A percentile compares a stretch with the other conserved stretches of the same genome.
phyloP scores from a whole-genome alignment of 2,113 vertebrate genomes.

The Natator depressus region DNA sequence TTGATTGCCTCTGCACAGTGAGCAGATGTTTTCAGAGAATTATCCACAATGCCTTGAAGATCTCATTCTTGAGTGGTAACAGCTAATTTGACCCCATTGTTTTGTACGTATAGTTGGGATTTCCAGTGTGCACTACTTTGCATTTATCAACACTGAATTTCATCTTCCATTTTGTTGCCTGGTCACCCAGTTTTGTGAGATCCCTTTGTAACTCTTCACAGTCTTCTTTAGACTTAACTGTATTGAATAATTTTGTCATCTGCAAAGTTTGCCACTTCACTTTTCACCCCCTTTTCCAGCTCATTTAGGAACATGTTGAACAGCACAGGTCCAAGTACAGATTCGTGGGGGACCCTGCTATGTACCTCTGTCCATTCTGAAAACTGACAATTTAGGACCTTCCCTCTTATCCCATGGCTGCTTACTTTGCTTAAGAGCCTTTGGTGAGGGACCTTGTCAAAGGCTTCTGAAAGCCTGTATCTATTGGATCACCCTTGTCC shows the following conservation, averaged over 20 bases:
- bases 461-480: not conserved
- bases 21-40: too few relatives aligned
- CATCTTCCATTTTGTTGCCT: too few relatives aligned
- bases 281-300: not conserved
- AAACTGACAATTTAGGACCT: not conserved
- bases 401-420: not conserved
- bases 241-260: not conserved
- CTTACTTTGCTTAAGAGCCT: not conserved
- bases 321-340: not conserved
- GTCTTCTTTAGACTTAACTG: not conserved
- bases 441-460: not conserved
- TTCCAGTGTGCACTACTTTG: too few relatives aligned
- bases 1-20: too few relatives aligned
- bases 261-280: not conserved
- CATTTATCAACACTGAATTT: too few relatives aligned
- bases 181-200: too few relatives aligned
- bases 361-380: not conserved
- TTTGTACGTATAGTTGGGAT: too few relatives aligned
- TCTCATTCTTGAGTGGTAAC: too few relatives aligned
- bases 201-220: not conserved
- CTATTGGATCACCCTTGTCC: not conserved
- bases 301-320: not conserved
- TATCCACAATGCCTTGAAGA: too few relatives aligned
- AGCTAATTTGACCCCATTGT: too few relatives aligned
- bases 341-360: not conserved